These are phyloP conservation scores for Perizoma flavofasciatum DNA, from an alignment of 2,888 invertebrate species.

Conservation along the genomic window DNA sequence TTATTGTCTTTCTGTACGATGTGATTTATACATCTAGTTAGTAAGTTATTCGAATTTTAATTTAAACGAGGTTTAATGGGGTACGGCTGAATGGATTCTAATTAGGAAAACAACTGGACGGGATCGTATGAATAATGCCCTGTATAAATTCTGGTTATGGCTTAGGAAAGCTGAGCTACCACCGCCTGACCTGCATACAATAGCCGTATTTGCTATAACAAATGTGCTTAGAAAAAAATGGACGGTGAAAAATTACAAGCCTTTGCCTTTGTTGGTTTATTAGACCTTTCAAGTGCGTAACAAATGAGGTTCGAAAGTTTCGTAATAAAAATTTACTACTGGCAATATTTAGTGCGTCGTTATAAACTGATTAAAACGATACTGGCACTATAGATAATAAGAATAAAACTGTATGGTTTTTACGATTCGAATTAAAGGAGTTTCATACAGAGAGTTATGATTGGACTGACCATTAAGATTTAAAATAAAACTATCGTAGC, in stretches of 20 bases:
- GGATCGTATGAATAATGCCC: constrained; percentile 74
- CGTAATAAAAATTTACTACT: constrained; percentile 35
- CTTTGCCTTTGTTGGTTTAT: constrained; percentile 49
- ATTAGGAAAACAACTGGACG: constrained; percentile 79
- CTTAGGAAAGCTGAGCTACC: constrained; percentile 62
- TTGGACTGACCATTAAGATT: constrained; percentile 47
- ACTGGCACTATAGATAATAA: constrained; percentile 31
- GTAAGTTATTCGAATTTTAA: constrained; percentile 83
- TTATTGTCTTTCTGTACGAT: constrained; percentile 76
- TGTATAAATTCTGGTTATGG: constrained; percentile 79
- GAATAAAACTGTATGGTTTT: constrained; percentile 25
- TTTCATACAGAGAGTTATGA: constrained; percentile 51
- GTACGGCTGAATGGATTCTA: constrained; percentile 80
- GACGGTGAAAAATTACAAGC: constrained; percentile 65
- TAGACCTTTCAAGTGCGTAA: constrained; percentile 24
- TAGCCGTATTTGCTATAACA: constrained; percentile 70
- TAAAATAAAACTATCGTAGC: constrained; percentile 46
- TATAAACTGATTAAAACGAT: constrained; percentile 35
- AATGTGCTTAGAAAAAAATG: constrained; percentile 68
- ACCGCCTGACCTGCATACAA: constrained; percentile 65
- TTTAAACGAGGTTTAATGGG: constrained; percentile 83
- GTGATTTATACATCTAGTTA: constrained; percentile 83
- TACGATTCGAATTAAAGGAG: constrained; percentile 44
- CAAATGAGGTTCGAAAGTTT: constrained; percentile 36
- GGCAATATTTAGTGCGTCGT: constrained; percentile 32